phyloP scores from a whole-genome alignment of 2,113 vertebrate genomes.

The Atractosteus spatula region DNA sequence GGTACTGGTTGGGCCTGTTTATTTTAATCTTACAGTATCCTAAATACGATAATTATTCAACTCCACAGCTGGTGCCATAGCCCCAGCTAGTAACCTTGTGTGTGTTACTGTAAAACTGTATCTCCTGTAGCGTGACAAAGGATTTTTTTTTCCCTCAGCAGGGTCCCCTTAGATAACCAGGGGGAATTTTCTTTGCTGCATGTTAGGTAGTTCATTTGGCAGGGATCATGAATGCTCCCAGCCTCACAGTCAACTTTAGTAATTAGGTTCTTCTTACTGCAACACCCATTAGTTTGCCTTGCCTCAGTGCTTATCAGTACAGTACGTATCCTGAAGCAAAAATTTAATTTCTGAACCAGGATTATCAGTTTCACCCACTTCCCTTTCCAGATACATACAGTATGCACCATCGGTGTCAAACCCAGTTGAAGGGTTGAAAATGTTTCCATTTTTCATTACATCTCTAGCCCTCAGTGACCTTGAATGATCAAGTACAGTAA shows the following conservation, averaged over 20 bases:
- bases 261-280: not conserved
- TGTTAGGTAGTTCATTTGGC: not conserved
- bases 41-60: constrained; percentile 30
- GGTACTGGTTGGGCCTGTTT: constrained; percentile 28
- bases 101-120: constrained; percentile 11
- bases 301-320: not conserved
- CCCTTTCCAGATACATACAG: too few relatives aligned
- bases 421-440: too few relatives aligned
- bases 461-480: too few relatives aligned
- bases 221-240: not conserved
- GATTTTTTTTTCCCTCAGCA: not conserved
- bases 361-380: too few relatives aligned
- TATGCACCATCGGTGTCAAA: too few relatives aligned
- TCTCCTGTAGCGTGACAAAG: not conserved
- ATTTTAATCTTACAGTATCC: constrained; percentile 23
- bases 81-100: constrained; percentile 18
- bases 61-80: constrained; percentile 28
- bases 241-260: not conserved
- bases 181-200: not conserved
- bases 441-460: too few relatives aligned
- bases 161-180: not conserved
- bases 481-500: too few relatives aligned
- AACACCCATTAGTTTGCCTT: not conserved
- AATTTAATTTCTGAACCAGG: too few relatives aligned
- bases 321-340: too few relatives aligned